phyloP scores from a whole-genome alignment of 2,888 invertebrate species.

The Apamea monoglypha region DNA sequence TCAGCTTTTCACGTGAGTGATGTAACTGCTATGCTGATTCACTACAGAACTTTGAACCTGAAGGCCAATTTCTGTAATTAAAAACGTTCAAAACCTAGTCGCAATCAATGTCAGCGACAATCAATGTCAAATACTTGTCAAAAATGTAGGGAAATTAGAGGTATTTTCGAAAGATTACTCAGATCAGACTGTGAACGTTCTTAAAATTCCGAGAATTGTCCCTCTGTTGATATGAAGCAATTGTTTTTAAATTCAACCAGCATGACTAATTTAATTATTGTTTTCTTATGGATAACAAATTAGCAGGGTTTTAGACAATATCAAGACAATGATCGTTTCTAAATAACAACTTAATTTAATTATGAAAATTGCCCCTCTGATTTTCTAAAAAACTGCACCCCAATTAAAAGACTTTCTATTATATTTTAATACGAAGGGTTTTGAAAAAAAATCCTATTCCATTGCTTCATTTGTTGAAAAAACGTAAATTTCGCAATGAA shows the following conservation, averaged over 20 bases:
- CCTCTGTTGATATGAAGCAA: too few species aligned
- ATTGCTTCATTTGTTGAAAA: not conserved
- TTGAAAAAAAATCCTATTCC: too few species aligned
- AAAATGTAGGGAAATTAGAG: not conserved
- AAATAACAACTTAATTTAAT: too few species aligned
- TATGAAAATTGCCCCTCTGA: too few species aligned
- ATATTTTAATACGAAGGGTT: not conserved
- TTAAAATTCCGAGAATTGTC: too few species aligned
- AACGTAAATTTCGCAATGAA: not conserved
- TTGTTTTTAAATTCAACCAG: too few species aligned
- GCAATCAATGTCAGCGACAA: not conserved
- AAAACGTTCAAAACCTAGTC: not conserved
- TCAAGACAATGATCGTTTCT: too few species aligned
- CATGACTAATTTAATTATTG: too few species aligned
- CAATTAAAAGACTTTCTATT: not conserved
- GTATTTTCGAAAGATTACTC: not conserved
- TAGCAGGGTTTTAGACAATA: too few species aligned
- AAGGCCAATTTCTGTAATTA: not conserved
- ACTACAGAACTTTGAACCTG: slow-evolving; percentile 20
- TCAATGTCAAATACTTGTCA: not conserved
- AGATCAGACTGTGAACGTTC: too few species aligned
- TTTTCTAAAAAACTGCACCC: too few species aligned
- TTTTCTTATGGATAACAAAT: too few species aligned
- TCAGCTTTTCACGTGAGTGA: slow-evolving; percentile 39
- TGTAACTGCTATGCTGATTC: slow-evolving; percentile 42